Conservation (phyloP, 2,888 invertebrate species). For the Teleiodes luculella region DNA sequence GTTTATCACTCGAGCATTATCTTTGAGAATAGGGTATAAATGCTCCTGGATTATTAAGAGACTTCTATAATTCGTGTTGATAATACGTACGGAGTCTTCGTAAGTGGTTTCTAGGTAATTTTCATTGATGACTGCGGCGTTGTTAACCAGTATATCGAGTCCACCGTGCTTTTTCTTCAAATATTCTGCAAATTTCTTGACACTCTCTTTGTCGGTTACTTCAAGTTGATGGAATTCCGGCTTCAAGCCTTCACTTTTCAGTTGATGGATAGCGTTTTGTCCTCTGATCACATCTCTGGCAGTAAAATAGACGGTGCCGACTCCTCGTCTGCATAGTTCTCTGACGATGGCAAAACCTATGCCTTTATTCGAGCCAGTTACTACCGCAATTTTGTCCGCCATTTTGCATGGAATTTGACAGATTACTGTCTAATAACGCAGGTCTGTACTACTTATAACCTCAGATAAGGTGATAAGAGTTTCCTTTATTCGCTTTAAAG, state of each 20-base stretch:
- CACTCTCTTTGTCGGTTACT: conserved; percentile 30
- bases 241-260: conserved; percentile 67
- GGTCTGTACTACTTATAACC: no score
- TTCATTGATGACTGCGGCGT: conserved; percentile 30
- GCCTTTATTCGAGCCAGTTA: conserved; percentile 83
- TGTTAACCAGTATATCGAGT: conserved; percentile 39
- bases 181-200: conserved; percentile 28
- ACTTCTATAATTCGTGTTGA: conserved; percentile 34
- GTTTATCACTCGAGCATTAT: conserved; percentile 33
- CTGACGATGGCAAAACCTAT: conserved; percentile 82
- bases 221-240: conserved; percentile 42
- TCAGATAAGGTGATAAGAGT: no score
- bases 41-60: conserved; percentile 31
- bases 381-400: conserved; percentile 38
- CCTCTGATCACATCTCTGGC: conserved; percentile 77
- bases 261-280: conserved; percentile 67
- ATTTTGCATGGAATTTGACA: conserved; percentile 1
- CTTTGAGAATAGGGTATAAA: conserved; percentile 28
- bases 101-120: conserved; percentile 27
- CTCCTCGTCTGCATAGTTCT: conserved; percentile 77
- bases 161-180: conserved; percentile 32
- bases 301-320: conserved; percentile 80
- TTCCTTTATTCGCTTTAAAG: no score
- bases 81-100: conserved; percentile 31
- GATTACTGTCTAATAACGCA: no score